phyloP scores from a whole-genome alignment of 2,888 invertebrate species.

The Agriopis marginaria region DNA sequence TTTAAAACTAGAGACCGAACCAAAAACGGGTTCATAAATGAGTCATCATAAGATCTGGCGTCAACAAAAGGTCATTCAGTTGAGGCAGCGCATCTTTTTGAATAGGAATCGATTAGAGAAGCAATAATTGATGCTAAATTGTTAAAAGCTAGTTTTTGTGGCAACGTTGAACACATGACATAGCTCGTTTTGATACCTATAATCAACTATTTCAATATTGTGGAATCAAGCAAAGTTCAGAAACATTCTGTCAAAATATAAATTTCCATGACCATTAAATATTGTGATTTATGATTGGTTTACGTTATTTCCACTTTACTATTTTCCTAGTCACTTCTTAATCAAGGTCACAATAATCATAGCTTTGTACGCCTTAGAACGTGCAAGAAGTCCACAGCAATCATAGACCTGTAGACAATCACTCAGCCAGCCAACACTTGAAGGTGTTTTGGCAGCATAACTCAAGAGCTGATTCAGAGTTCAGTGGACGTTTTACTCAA shows the following conservation, averaged over 20 bases:
- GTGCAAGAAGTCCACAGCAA: neutral
- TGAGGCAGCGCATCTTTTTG: conserved; percentile 1
- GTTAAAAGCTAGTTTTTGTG: neutral
- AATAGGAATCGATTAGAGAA: neutral
- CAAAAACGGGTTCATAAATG: conserved; percentile 19
- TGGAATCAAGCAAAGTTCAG: neutral
- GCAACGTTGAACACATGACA: neutral
- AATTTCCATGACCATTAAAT: neutral
- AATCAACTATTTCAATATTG: neutral
- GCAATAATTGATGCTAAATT: conserved; percentile 3
- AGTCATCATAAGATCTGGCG: conserved; percentile 9
- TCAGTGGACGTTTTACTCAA: neutral
- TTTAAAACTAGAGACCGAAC: conserved; percentile 11
- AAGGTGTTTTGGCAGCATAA: neutral
- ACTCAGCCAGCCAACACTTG: neutral
- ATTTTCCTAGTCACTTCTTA: neutral
- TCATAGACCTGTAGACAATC: no score
- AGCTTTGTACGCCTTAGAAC: neutral
- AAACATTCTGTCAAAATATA: neutral
- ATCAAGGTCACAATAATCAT: neutral
- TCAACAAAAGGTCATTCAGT: conserved; percentile 16
- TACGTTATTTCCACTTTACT: neutral
- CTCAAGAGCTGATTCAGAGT: neutral
- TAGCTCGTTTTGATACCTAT: neutral
- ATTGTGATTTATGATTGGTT: conserved; percentile 2